phyloP scores from a whole-genome alignment of 2,797 vertebrate genomes.

The Urosaurus nigricauda region DNA sequence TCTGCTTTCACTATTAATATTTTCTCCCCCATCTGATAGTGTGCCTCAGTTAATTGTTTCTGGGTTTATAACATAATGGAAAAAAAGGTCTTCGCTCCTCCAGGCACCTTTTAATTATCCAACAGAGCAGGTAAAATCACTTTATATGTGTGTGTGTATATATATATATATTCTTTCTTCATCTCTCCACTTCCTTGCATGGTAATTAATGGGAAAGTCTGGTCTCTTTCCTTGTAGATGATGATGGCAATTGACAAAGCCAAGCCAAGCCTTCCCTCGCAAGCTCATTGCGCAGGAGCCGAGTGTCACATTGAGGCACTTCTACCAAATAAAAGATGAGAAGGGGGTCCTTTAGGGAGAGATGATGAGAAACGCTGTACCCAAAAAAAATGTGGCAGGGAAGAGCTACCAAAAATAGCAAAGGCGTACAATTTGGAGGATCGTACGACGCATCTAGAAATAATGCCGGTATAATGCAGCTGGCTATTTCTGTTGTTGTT shows the following conservation, averaged over 20 bases:
- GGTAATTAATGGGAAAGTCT: slow-evolving; percentile 52
- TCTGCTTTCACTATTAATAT: slow-evolving; percentile 78
- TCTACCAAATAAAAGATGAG: neutral
- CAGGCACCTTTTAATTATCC: slow-evolving; percentile 78
- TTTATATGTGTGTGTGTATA: slow-evolving; percentile 23
- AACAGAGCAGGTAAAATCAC: slow-evolving; percentile 71
- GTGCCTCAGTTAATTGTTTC: slow-evolving; percentile 78
- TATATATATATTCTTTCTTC: slow-evolving; percentile 8
- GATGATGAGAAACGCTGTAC: neutral
- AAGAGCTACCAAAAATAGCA: too few species aligned
- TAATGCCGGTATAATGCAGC: too few species aligned
- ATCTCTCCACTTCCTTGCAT: slow-evolving; percentile 36
- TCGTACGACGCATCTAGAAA: too few species aligned
- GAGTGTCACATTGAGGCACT: neutral
- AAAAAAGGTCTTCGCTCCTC: slow-evolving; percentile 73
- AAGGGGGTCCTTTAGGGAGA: neutral
- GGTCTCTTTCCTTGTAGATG: slow-evolving; percentile 48
- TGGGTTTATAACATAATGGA: slow-evolving; percentile 79
- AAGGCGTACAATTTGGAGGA: too few species aligned
- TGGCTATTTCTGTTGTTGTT: too few species aligned
- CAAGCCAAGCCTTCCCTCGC: neutral
- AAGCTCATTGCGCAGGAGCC: neutral
- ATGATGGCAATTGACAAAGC: neutral
- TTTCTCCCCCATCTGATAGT: slow-evolving; percentile 74
- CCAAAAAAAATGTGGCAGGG: too few species aligned